Evolutionary conservation across 2,797 vertebrate genomes (phyloP), one percentile per base, ranked within the genome.

Genomic region (Picus viridis): DNA sequence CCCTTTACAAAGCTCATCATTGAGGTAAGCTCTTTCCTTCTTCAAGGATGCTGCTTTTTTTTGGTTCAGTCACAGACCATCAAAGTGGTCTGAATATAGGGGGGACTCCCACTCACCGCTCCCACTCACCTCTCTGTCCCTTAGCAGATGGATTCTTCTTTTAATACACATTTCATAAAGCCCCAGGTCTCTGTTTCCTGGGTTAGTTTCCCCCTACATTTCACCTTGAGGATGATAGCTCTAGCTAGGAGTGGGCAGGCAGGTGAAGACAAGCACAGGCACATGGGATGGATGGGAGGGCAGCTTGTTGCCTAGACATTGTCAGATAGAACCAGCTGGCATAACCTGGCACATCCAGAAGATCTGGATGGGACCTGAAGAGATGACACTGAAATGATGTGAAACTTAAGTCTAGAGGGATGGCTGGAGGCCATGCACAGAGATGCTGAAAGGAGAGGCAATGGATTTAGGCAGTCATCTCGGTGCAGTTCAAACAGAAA

Each of bases 1-100:
- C 99, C 99, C 4, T 98, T 99, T 64, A 99, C 99, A 23, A 97
- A 98, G 92, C 97, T 98, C 93, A 99, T 99, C 62, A 97, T 99
- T 83, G 97, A 99, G 99, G 99, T 99, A 97, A 96, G 96, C 29
- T 59, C 47, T 73, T 72, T 83, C 39, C 62, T 6, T 13, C 47
- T 74, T 80, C 53, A 65, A 41, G 64, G 56, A 84, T 68, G 26
- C 43, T 45, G n/a, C 41, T 61, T 43, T 58, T 58, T 10, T 34
- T 57, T 73, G 34, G 24, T 67, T 89, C 85, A 76, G 39, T 49
- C 24, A 54, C 43, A 78, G 6, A 16, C 78, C 39, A 41, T 39
- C 13, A 62, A 87, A 86, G 57, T 76, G 26, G 18, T 81, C 49
- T 58, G 58, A 68, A 16, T 45, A 13, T 43, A 18, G 4, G 3